These are phyloP conservation scores for Nipponia nippon DNA, from an alignment of 2,113 vertebrate species.

Conservation along the genomic window DNA sequence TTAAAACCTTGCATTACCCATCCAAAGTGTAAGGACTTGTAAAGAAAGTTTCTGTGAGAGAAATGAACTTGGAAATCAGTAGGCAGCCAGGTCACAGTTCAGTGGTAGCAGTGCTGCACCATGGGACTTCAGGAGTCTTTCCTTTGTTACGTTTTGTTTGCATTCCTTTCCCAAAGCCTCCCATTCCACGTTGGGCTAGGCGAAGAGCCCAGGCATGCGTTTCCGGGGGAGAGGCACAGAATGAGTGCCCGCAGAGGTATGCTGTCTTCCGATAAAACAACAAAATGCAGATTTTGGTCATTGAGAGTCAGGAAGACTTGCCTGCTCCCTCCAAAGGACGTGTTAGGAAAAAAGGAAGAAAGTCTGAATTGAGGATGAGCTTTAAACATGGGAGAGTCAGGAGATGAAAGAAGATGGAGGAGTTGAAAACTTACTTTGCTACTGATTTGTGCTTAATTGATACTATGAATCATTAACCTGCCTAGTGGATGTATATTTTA, in stretches of 20 bases:
- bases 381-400: neutral
- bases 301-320: neutral
- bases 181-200: fast-evolving
- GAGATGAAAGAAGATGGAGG: neutral
- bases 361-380: neutral
- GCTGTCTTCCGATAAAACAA: neutral
- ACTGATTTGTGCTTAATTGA: neutral
- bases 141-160: neutral
- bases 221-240: neutral
- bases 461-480: neutral
- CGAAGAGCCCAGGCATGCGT: neutral
- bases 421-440: neutral
- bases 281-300: neutral
- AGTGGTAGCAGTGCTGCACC: neutral
- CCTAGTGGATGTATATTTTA: neutral
- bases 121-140: neutral
- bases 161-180: neutral
- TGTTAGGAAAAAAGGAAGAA: neutral
- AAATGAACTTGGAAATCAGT: neutral
- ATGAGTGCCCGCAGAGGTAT: fast-evolving
- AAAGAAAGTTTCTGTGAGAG: neutral
- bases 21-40: neutral
- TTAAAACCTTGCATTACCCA: neutral
- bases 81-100: neutral
- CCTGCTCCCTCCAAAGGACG: neutral